These are phyloP conservation scores for Cecropterus lyciades DNA, from an alignment of 1,140 invertebrate species.

Conservation along the genomic window DNA sequence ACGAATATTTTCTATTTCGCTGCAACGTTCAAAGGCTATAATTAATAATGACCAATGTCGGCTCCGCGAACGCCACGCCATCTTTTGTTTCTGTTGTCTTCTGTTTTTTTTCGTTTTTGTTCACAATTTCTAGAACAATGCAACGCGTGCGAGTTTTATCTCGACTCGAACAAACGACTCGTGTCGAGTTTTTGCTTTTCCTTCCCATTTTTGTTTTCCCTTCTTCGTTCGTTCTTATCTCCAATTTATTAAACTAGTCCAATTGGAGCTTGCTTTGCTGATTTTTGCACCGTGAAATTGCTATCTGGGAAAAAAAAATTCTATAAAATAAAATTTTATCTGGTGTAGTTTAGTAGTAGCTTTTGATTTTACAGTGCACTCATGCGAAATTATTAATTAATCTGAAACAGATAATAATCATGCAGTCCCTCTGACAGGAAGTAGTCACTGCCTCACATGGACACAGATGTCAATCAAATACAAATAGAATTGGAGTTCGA, in stretches of 20 bases:
- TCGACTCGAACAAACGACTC: slow-evolving; percentile 60
- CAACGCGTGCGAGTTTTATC: slow-evolving; percentile 67
- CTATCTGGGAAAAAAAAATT: not conserved
- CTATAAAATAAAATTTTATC: not conserved
- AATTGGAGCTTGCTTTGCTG: slow-evolving; percentile 40
- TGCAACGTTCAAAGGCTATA: slow-evolving; percentile 58
- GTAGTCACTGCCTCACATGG: too few species aligned
- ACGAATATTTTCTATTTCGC: slow-evolving; percentile 37
- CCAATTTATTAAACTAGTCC: slow-evolving; percentile 63
- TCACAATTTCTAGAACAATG: slow-evolving; percentile 75
- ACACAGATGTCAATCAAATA: too few species aligned
- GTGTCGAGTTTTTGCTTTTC: slow-evolving; percentile 57
- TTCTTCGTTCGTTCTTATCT: slow-evolving; percentile 58
- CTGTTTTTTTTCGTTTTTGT: slow-evolving; percentile 48
- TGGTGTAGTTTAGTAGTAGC: not conserved
- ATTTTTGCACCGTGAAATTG: slow-evolving; percentile 32
- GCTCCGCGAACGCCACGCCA: slow-evolving; percentile 44
- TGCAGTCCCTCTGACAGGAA: too few species aligned
- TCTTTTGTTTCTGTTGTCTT: slow-evolving; percentile 74
- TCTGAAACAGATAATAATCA: too few species aligned
- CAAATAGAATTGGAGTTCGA: too few species aligned
- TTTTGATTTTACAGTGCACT: not conserved
- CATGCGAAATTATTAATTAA: too few species aligned
- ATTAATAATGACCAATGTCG: slow-evolving; percentile 75
- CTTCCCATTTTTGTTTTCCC: slow-evolving; percentile 8